Base-by-base conservation (phyloP, 2,888 invertebrate genomes). In the Steinernema hermaphroditum region DNA sequence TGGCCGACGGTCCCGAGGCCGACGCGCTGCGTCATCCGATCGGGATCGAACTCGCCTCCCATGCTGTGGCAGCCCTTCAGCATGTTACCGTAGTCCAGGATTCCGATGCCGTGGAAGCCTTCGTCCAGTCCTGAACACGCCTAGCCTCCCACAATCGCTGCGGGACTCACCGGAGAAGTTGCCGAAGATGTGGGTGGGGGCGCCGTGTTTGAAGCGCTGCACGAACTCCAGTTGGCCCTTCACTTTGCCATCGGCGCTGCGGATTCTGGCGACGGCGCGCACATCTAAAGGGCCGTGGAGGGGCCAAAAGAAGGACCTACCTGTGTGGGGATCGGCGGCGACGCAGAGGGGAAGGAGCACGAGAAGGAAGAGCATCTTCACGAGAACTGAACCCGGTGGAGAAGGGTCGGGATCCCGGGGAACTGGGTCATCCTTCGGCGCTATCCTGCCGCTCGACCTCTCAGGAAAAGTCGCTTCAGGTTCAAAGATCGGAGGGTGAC, bases 21-120 rank as follows among this genome's bases (percentile, higher is more conserved):
- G 14, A 44, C 34, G 32, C 72, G 73, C 37, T 72, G 70, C 57
- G 19, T 43, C 69, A 49, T 57, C 19, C 72, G 41, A 24, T 73
- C 73, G 14, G 73, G 73, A 74, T 73, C 49, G 54, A 73, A 73
- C 37, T 73, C 73, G 43, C n/a, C 57, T 44, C 73, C 73, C 50
- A 73, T 57, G 32, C 72, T 71, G 16, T 71, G 29, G 70, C 73
- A 73, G 19, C 73, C 73, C 44, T 72, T 72, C 27, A 71, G 44
- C 72, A 73, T 72, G 22, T 73, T 73, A 43, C 73, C 73, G 46
- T 72, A 73, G 22, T 73, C 50, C 68, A 70, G 19, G 49, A 73
- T 73, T n/a, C 70, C 54, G 41, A 73, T 54, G 14, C 73, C 73
- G 70, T 43, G 54, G 24, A 27, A 22, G 6, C 54, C 54, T 54